These are phyloP conservation scores for Cheilosia grossa DNA, from an alignment of 2,888 invertebrate species.

Conservation along the genomic window DNA sequence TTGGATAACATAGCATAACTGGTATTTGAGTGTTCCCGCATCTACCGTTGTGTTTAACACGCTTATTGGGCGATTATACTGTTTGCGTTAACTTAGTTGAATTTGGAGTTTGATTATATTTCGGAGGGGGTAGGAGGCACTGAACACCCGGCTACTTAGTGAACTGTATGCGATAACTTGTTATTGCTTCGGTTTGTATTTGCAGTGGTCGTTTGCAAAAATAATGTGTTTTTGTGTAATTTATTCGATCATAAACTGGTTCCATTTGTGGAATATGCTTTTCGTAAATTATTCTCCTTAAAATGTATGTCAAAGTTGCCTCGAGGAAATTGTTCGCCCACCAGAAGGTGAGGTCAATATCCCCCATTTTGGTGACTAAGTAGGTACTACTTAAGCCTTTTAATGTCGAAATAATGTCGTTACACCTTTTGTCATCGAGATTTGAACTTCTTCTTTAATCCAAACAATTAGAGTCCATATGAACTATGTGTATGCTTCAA, in stretches of 20 bases:
- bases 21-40: background rate
- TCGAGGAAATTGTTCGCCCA: too few species aligned
- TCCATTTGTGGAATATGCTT: background rate
- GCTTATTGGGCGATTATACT: slow-evolving; percentile 19
- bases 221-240: background rate
- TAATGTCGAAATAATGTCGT: background rate
- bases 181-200: background rate
- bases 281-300: background rate
- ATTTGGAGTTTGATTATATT: background rate
- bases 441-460: slow-evolving; percentile 32
- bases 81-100: background rate
- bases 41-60: slow-evolving; percentile 19
- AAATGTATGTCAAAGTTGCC: background rate
- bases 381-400: too few species aligned
- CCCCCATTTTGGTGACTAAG: background rate
- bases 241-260: background rate
- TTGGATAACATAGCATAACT: slow-evolving; percentile 41
- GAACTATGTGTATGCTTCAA: background rate
- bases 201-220: background rate
- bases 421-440: slow-evolving; percentile 1
- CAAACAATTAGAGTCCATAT: slow-evolving; percentile 2
- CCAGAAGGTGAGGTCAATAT: background rate
- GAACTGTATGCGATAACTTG: slow-evolving; percentile 19
- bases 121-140: background rate
- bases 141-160: slow-evolving; percentile 12